Evolutionary conservation across 2,888 invertebrate species (phyloP), one percentile per base, ranked within the genome.

Genomic region (Lasiommata megera): DNA sequence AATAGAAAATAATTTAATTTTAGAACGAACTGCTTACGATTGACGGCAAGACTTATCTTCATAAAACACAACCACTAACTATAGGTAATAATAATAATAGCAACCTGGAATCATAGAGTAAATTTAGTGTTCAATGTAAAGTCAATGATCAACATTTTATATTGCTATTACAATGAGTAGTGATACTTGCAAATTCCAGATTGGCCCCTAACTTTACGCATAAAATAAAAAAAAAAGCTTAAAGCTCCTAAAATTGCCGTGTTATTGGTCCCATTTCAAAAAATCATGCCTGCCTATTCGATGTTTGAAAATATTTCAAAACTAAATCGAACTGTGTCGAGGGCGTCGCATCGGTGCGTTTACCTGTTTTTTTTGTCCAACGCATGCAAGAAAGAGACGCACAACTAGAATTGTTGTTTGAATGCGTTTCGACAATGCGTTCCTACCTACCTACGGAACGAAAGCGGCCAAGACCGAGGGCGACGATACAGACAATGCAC

Each of bases 401-500:
- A 73, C 63, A 65, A 80, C 68, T 63, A 63, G 66, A 70, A 74
- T 75, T 78, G 80, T 74, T 69, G 81, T 80, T 80, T 77, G 77
- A 86, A 87, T 82, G 80, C 77, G 78, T 67, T 67, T 67, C 66
- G 66, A 72, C 71, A 69, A 71, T 81, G 80, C 77, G 77, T 78
- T 78, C 76, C 77, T 79, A 77, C 78, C 76, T 74, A 76, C 68
- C 72, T 69, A 71, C 76, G 77, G 73, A 76, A 72, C 73, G 76
- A 80, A 80, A 70, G 79, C 86, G 79, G 77, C 82, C 77, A 80
- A 78, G 86, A 80, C 80, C 77, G 82, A 79, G 85, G 84, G 83
- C 86, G 86, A 86, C 82, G 87, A 77, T 77, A 80, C 87, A 77
- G 79, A 84, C 88, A 89, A 88, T 88, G 88, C 89, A 88, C 80